Evolutionary conservation across 2,113 vertebrate species (phyloP).

Genomic region (Anarhynchus alexandrinus): DNA sequence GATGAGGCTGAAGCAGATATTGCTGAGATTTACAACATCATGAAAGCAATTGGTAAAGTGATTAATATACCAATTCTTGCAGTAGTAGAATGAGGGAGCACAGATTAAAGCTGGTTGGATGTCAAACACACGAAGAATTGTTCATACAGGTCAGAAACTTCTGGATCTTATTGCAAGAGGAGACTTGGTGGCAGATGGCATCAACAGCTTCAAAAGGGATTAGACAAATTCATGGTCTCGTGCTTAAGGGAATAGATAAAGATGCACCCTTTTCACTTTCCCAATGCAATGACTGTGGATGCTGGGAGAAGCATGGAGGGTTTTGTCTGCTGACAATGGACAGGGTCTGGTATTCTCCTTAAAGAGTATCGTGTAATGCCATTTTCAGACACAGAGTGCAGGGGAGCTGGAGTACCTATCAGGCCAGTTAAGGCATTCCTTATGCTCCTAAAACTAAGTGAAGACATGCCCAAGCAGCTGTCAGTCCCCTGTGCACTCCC

Average conservation of each 20-base stretch:
- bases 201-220: not conserved
- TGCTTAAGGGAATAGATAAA: not conserved
- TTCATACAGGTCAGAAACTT: not conserved
- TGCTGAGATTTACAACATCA: not conserved
- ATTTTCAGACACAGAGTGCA: not conserved
- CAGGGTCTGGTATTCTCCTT: not conserved
- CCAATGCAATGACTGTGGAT: not conserved
- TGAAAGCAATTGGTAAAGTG: not conserved
- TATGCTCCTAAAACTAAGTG: not conserved
- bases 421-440: not conserved
- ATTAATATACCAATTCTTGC: not conserved
- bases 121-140: not conserved
- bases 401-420: not conserved
- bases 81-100: not conserved
- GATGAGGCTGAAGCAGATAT: not conserved
- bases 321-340: not conserved
- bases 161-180: not conserved
- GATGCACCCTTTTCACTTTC: not conserved
- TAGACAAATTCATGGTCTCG: not conserved
- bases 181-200: not conserved
- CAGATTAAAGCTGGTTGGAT: not conserved
- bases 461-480: not conserved
- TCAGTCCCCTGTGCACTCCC: not conserved
- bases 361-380: not conserved
- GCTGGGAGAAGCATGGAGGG: not conserved